Evolutionary conservation across 2,113 vertebrate species (phyloP), one percentile per base, ranked within the genome.

Genomic region (Corythaeola cristata): DNA sequence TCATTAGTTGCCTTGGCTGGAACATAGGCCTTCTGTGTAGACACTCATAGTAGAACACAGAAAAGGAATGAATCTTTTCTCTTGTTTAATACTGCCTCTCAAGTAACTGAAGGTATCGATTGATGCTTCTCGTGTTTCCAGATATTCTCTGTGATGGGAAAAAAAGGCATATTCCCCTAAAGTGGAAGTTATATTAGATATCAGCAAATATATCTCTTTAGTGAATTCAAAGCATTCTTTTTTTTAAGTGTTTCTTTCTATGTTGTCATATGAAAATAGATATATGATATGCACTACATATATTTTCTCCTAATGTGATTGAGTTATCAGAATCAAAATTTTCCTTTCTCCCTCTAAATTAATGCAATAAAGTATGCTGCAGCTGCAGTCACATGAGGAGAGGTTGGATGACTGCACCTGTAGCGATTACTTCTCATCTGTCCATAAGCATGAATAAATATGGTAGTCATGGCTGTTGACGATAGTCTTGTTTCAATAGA

Each of bases 1-100:
- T 93, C 67, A 79, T 96, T 88, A 80, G 89, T 93, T 85, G 10
- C n/a, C 27, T 73, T 91, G 33, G 12, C 68, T 90, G 84, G 53
- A 89, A 47, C 44, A 33, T 39, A 44, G 41, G 17, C 13, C 59
- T 89, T 89, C 55, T 45, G 19, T 62, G 59, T 37, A 95, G 96
- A 50, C 33, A 56, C 6, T 82, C 24, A 20, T 13, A 60, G 47
- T 26, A 39, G 71, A 75, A 58, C 27, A 73, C 3, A 94, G 56
- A 72, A 91, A 73, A 72, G 63, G 55, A 86, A 90, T 37, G 0
- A 0, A 55, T 56, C 8, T 87, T 74, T 81, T 76, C 67, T 93
- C 32, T 32, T 83, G 14, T 69, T 91, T 93, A 55, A 77, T 86
- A 41, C 30, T 64, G 28, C 41, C 16, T 90, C 49, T 84, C 44